Conservation (phyloP, 2,113 vertebrate genomes). For the Dromiciops gliroides region DNA sequence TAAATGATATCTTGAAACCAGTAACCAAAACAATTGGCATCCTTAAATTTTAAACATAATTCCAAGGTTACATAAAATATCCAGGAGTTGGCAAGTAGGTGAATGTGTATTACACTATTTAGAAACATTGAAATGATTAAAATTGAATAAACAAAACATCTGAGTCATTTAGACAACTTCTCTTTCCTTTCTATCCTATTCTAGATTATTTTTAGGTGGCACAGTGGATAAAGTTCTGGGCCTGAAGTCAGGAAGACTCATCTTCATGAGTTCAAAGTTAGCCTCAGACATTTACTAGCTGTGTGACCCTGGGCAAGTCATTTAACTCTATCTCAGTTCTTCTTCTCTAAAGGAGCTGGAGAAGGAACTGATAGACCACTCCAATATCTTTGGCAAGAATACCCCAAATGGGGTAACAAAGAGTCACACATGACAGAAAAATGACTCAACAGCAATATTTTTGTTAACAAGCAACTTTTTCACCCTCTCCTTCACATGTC, state of each 20-base stretch:
- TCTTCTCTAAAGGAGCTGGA: too few species aligned
- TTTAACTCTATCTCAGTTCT: background rate
- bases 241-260: background rate
- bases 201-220: background rate
- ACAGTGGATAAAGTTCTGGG: conserved; percentile 15
- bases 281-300: background rate
- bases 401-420: background rate
- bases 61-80: background rate
- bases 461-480: background rate
- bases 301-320: conserved; percentile 9
- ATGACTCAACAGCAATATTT: background rate
- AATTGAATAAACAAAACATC: background rate
- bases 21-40: conserved; percentile 25
- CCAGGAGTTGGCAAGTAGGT: background rate
- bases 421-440: background rate
- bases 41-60: conserved; percentile 29
- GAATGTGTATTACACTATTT: conserved; percentile 29
- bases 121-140: background rate
- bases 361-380: background rate
- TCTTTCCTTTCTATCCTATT: background rate
- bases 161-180: background rate
- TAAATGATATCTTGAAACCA: background rate
- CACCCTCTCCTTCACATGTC: background rate
- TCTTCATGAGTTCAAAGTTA: conserved; percentile 9
- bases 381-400: background rate